phyloP scores from a whole-genome alignment of 2,888 invertebrate species.

The Oscheius onirici region DNA sequence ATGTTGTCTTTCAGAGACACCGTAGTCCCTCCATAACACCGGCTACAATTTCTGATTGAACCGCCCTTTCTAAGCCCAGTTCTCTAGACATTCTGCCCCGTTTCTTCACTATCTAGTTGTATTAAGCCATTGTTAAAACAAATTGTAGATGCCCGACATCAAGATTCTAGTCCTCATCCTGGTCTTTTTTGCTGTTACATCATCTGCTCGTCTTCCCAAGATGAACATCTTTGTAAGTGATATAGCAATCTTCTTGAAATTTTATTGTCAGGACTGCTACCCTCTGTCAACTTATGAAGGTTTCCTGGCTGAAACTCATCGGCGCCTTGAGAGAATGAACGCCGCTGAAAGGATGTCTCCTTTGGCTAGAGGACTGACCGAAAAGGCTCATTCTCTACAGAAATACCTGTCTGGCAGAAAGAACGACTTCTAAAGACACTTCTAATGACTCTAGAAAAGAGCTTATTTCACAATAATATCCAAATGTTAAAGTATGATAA shows the following conservation, averaged over 20 bases:
- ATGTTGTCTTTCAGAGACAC: no score
- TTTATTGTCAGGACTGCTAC: neutral
- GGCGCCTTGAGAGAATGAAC: neutral
- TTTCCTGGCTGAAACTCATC: conserved; percentile 7
- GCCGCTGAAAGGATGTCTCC: no score
- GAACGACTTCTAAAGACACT: neutral
- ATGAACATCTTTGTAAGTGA: conserved; percentile 23
- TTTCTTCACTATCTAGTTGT: neutral
- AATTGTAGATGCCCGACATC: neutral
- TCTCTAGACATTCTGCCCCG: neutral
- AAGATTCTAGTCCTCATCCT: neutral
- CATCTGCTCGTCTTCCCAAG: neutral
- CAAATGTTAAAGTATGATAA: neutral
- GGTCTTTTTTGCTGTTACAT: neutral
- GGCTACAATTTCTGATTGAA: no score
- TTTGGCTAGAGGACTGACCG: neutral
- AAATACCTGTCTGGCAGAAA: neutral
- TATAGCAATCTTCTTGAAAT: neutral
- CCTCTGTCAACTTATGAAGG: neutral
- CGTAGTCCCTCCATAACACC: no score
- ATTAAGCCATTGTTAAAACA: neutral
- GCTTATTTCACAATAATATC: neutral
- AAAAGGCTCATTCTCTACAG: neutral
- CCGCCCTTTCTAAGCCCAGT: no score
- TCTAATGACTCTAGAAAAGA: no score